These are phyloP conservation scores for Chymomyza caudatula DNA, from an alignment of 2,888 invertebrate species.

Conservation along the genomic window DNA sequence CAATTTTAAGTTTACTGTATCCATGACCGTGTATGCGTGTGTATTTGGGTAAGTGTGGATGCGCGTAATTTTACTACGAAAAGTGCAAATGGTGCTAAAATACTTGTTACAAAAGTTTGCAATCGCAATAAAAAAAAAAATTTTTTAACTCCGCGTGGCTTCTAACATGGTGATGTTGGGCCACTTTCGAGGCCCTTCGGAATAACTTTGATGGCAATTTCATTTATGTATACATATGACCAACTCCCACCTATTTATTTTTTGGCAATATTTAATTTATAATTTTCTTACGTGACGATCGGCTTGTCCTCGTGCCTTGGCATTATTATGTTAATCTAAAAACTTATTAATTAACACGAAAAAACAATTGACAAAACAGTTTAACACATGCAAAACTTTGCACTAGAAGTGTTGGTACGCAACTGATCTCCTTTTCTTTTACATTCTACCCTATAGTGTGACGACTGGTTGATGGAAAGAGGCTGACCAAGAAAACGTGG, in stretches of 20 bases:
- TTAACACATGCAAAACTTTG: conserved; percentile 22
- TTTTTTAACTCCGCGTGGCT: conserved; percentile 5
- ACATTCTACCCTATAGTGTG: not conserved
- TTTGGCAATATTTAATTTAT: conserved; percentile 8
- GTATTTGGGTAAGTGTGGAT: conserved; percentile 11
- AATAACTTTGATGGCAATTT: conserved; percentile 9
- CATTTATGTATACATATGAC: conserved; percentile 13
- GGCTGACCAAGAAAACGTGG: not conserved
- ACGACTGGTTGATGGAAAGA: not conserved
- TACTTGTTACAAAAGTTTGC: conserved; percentile 68
- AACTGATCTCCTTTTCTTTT: conserved; percentile 33
- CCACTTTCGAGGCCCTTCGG: conserved; percentile 49
- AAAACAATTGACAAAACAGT: not conserved
- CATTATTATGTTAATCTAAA: conserved; percentile 44
- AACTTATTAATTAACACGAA: not conserved
- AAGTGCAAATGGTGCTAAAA: conserved; percentile 72
- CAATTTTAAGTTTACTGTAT: conserved; percentile 56
- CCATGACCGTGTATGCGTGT: conserved; percentile 17
- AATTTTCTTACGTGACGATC: conserved; percentile 66
- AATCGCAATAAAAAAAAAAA: conserved; percentile 50
- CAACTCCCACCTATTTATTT: conserved; percentile 24
- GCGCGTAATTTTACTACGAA: conserved; percentile 69
- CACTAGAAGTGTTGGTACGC: conserved; percentile 21
- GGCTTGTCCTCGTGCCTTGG: conserved; percentile 63
- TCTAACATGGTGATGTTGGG: not conserved